A percentile compares a stretch with the other conserved stretches of the same genome.
phyloP scores from a whole-genome alignment of 2,888 invertebrate genomes.

The Biston betularia region DNA sequence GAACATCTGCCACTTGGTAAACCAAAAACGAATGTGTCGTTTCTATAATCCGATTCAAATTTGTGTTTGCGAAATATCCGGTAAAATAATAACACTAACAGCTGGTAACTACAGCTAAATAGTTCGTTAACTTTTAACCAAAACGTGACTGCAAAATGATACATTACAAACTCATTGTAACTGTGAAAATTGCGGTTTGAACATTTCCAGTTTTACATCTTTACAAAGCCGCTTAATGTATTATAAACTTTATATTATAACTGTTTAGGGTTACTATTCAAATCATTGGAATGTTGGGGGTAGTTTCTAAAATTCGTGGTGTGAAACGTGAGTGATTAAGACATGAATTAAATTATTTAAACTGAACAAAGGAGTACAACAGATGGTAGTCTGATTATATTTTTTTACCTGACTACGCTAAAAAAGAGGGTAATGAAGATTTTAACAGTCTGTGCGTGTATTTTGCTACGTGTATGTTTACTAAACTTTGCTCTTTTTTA shows the following conservation, averaged over 20 bases:
- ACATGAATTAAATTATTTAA: not conserved
- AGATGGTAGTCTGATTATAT: no score
- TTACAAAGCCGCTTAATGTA: not conserved
- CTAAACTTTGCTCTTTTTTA: no score
- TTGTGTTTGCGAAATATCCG: conserved; percentile 12
- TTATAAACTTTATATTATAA: conserved; percentile 1
- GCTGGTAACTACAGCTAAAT: conserved; percentile 36
- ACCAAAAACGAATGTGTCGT: not conserved
- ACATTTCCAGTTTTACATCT: conserved; percentile 45
- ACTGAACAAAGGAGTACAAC: not conserved
- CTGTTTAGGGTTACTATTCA: not conserved
- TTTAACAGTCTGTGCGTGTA: no score
- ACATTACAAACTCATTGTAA: conserved; percentile 54
- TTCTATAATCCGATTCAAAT: not conserved
- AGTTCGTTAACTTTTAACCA: conserved; percentile 45
- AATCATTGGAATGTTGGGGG: not conserved
- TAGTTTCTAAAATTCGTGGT: conserved; percentile 25
- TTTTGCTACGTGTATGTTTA: no score
- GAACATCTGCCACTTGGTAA: no score
- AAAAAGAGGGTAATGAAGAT: no score
- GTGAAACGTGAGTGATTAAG: conserved; percentile 34
- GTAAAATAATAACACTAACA: conserved; percentile 28
- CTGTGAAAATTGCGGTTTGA: conserved; percentile 52
- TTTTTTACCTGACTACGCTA: no score
- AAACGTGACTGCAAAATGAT: conserved; percentile 58